A percentile compares a stretch with the other conserved stretches of the same genome.
Conservation (phyloP, 2,113 vertebrate species). For the Mixornis gularis region DNA sequence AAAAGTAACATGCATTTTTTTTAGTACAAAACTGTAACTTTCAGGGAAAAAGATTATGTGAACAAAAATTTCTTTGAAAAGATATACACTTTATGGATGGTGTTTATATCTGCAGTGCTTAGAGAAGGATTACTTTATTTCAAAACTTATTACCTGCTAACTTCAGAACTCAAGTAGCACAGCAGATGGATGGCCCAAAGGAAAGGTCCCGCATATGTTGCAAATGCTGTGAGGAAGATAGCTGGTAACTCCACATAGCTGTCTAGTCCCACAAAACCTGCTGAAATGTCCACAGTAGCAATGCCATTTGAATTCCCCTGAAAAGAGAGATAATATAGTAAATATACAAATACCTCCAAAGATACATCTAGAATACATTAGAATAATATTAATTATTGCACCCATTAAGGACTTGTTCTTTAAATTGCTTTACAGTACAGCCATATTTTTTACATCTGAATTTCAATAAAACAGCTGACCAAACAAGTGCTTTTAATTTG, state of each 20-base stretch:
- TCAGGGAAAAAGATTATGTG: background rate
- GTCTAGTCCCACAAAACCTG: constrained; percentile 90
- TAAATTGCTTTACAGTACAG: background rate
- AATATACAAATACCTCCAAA: background rate
- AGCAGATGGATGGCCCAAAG: constrained; percentile 90
- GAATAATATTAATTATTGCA: background rate
- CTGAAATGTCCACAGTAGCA: constrained; percentile 89
- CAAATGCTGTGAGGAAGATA: constrained; percentile 84
- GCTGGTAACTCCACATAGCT: constrained; percentile 86
- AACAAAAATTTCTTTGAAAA: background rate
- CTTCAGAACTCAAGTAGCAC: constrained; percentile 85
- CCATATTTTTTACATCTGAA: background rate
- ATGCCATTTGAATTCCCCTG: constrained; percentile 98
- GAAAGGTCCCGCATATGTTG: constrained; percentile 86
- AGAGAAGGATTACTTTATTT: background rate
- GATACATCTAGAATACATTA: background rate
- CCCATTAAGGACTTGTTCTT: background rate
- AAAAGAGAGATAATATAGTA: constrained; percentile 15
- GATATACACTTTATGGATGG: background rate
- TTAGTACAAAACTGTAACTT: background rate
- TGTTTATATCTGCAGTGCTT: background rate
- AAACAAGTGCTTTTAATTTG: background rate
- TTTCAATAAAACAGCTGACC: background rate
- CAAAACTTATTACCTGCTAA: constrained; percentile 72
- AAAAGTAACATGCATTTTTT: background rate